A percentile compares a stretch with the other conserved stretches of the same genome.
Evolutionary conservation across 92 coral and sea anemone species (phyloP).

Genomic region (Heteractis magnifica): DNA sequence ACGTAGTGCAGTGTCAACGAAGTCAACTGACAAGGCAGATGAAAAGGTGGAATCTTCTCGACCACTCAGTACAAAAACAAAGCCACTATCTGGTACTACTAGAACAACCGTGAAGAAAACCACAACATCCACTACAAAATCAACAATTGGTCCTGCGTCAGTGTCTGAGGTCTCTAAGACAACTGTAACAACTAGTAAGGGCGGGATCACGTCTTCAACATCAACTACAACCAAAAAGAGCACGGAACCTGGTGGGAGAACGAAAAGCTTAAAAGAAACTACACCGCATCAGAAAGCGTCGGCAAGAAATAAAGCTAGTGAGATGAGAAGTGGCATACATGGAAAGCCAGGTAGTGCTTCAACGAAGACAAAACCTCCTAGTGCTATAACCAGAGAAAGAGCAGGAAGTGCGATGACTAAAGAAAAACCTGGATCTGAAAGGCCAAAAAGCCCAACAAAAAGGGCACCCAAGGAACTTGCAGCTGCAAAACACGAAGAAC

Average conservation of each 20-base stretch:
- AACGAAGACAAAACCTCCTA: slow-evolving; percentile 9
- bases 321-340: slow-evolving; percentile 13
- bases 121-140: slow-evolving; percentile 12
- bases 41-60: slow-evolving; percentile 10
- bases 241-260: slow-evolving; percentile 13
- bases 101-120: slow-evolving; percentile 45
- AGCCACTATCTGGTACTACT: slow-evolving; percentile 41
- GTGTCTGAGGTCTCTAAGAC: slow-evolving; percentile 52
- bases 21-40: slow-evolving; percentile 11
- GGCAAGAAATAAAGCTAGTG: slow-evolving; percentile 31
- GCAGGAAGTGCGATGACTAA: slow-evolving; percentile 23
- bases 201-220: slow-evolving; percentile 45
- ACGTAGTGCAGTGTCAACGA: slow-evolving; percentile 29
- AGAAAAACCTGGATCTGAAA: slow-evolving; percentile 35
- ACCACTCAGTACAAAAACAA: slow-evolving; percentile 42
- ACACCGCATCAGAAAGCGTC: slow-evolving; percentile 25
- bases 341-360: slow-evolving; percentile 12
- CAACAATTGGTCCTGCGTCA: slow-evolving; percentile 36
- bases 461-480: slow-evolving; percentile 30
- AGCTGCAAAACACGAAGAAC: slow-evolving; percentile 17
- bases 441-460: slow-evolving; percentile 37
- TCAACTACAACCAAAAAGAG: slow-evolving; percentile 62
- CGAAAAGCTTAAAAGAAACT: slow-evolving; percentile 37
- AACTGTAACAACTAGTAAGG: slow-evolving; percentile 39
- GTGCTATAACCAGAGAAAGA: slow-evolving; percentile 30